Evolutionary conservation across 2,888 invertebrate species (phyloP), one percentile per base, ranked within the genome.

Genomic region (Melanostoma scalare): DNA sequence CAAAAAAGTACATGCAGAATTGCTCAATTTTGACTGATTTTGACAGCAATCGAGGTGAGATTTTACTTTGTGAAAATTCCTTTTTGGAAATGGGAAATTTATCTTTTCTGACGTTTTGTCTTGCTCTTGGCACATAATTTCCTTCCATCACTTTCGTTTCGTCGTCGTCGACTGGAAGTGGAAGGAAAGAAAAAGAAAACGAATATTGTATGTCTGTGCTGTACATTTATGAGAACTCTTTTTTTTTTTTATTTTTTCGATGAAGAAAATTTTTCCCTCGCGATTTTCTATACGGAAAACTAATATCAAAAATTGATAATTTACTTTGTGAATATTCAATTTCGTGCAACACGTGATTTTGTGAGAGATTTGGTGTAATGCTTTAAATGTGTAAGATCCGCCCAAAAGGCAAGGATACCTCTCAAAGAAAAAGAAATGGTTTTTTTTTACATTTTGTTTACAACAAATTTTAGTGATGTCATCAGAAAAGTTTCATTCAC

Each of bases 391-490:
- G 20, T 20, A 20, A 20, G 10, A 52, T 73, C 58, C 52, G 46
- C 56, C 61, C 48, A 78, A 82, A 72, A 63, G 50, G 30, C 67
- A 61, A 46, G 20, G 55, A 52, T 61, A 81, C 53, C 46, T 9
- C 20, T 20, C 20, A 1, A 20, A 20, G 20, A 20, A 76, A 58
- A 75, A 65, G 56, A 65, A 61, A 73, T 76, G 36, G 52, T n/a
- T 33, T 44, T 73, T 74, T 86, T 86, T 86, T 82, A 86, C 82
- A 86, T 90, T 91, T 91, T 90, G 90, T 90, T 91, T 91, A 91
- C 91, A 90, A 88, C 87, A 89, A 89, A 89, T 89, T 88, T 89
- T 89, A 90, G 89, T 90, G 90, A 91, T 91, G 91, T 91, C 89
- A 90, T 91, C 92, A 91, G 91, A 87, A 91, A 92, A 91, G 76